Evolutionary conservation across 2,797 vertebrate genomes (phyloP).

Genomic region (Pseudotriccus pelzelni): DNA sequence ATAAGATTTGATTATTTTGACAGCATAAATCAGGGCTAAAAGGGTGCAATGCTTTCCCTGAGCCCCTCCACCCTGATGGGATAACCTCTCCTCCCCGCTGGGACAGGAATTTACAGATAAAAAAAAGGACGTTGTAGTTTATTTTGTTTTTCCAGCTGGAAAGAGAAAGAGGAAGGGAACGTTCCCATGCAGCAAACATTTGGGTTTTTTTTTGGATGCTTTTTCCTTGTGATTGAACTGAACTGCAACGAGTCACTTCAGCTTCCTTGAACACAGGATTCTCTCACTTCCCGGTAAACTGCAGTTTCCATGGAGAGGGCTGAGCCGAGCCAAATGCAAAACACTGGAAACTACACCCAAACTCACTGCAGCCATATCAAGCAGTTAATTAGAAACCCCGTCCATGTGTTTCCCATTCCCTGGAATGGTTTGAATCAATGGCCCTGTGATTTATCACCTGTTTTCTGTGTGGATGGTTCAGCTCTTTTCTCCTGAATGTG

Average conservation of each 20-base stretch:
- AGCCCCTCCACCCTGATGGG: background rate
- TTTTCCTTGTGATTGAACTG: constrained; percentile 12
- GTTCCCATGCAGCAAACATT: constrained; percentile 7
- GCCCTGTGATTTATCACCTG: constrained; percentile 79
- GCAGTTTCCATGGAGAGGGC: constrained; percentile 75
- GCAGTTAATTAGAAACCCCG: constrained; percentile 72
- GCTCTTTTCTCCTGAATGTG: constrained; percentile 50
- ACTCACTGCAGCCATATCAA: constrained; percentile 40
- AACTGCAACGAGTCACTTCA: constrained; percentile 6
- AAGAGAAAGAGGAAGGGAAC: background rate
- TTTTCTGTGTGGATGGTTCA: constrained; percentile 51
- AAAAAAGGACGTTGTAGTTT: background rate
- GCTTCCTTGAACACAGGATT: constrained; percentile 38
- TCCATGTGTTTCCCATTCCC: constrained; percentile 79
- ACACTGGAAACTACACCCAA: constrained; percentile 65
- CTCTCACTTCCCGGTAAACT: constrained; percentile 70
- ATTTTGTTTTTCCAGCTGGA: constrained; percentile 31
- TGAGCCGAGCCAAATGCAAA: constrained; percentile 68
- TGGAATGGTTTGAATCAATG: constrained; percentile 64
- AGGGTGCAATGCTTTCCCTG: rapidly evolving
- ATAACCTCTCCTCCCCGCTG: background rate
- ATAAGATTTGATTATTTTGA: background rate
- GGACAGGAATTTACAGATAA: background rate
- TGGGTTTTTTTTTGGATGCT: background rate
- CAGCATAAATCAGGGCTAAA: background rate